These are phyloP conservation scores for Neoascia interrupta DNA, from an alignment of 2,888 invertebrate genomes.

Conservation along the genomic window DNA sequence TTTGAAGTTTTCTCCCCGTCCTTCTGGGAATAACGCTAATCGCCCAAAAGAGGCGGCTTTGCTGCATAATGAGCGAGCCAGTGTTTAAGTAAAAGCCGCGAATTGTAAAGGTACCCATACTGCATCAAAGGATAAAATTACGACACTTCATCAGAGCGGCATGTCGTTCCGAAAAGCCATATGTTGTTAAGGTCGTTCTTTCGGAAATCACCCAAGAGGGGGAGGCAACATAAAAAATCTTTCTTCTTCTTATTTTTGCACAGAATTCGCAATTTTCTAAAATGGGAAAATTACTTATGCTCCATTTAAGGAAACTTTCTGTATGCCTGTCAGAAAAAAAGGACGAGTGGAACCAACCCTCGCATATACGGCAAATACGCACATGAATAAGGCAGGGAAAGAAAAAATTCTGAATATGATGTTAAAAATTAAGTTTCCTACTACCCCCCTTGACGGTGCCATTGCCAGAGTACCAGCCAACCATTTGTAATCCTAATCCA, in stretches of 20 bases:
- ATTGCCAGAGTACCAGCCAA: slow-evolving; percentile 34
- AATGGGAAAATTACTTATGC: slow-evolving; percentile 66
- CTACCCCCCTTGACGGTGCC: slow-evolving; percentile 12
- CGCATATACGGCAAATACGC: too few relatives aligned
- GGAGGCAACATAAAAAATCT: slow-evolving; percentile 23
- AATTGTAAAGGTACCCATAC: slow-evolving; percentile 3
- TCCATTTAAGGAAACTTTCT: slow-evolving; percentile 62
- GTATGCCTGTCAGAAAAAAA: slow-evolving; percentile 17
- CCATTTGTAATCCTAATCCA: slow-evolving; percentile 69
- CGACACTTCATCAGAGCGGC: slow-evolving; percentile 15
- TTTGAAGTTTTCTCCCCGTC: slow-evolving; percentile 40
- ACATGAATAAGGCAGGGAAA: not conserved
- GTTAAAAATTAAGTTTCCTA: slow-evolving; percentile 66
- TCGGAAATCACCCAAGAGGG: slow-evolving; percentile 5
- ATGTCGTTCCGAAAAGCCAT: slow-evolving; percentile 24
- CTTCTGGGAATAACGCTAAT: slow-evolving; percentile 36
- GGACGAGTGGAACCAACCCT: too few relatives aligned
- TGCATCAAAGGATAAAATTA: slow-evolving; percentile 49
- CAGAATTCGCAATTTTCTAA: slow-evolving; percentile 65
- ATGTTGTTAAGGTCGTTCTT: slow-evolving; percentile 32
- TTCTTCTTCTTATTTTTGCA: slow-evolving; percentile 7
- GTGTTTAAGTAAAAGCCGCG: slow-evolving; percentile 18
- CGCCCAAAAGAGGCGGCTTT: slow-evolving; percentile 21
- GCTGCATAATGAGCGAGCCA: slow-evolving; percentile 1
- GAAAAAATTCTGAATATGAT: slow-evolving; percentile 57